Evolutionary conservation across 1,140 invertebrate species (phyloP).

Genomic region (Lasaia peninsularis): DNA sequence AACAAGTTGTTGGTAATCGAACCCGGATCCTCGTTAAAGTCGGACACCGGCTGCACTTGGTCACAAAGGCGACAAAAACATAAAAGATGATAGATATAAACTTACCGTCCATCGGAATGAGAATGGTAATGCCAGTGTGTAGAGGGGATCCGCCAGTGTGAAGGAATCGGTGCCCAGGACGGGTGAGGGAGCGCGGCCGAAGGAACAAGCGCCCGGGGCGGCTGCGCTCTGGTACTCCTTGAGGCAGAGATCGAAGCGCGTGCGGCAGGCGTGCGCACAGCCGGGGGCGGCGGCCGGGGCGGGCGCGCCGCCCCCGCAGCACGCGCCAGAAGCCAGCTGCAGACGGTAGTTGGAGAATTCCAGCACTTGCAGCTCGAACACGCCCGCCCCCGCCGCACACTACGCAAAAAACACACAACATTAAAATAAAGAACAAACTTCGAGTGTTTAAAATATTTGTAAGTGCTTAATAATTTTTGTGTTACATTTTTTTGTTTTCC

Average conservation of each 20-base stretch:
- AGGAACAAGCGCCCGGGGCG: constrained; percentile 90
- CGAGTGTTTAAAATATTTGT: not conserved
- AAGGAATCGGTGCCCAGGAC: constrained; percentile 93
- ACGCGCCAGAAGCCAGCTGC: constrained; percentile 87
- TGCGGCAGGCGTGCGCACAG: constrained; percentile 83
- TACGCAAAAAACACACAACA: constrained; percentile 47
- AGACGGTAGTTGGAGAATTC: constrained; percentile 92
- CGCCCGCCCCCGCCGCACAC: constrained; percentile 87
- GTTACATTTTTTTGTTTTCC: too few relatives aligned
- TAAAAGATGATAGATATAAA: too few relatives aligned
- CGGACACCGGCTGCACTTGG: too few relatives aligned
- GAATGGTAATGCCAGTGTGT: constrained; percentile 89
- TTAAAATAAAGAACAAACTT: not conserved
- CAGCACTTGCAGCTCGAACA: constrained; percentile 94
- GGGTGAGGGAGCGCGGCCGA: constrained; percentile 90
- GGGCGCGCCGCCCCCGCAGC: constrained; percentile 84
- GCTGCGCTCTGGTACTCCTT: constrained; percentile 94
- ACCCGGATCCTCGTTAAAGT: too few relatives aligned
- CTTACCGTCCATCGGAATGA: constrained; percentile 95
- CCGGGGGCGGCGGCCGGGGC: constrained; percentile 43
- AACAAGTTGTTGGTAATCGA: too few relatives aligned
- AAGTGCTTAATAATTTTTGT: too few relatives aligned
- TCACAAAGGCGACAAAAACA: too few relatives aligned
- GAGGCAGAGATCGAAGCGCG: constrained; percentile 91
- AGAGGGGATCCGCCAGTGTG: constrained; percentile 87